phyloP scores from a whole-genome alignment of 1,140 invertebrate species.

The Leptopilina clavipes region DNA sequence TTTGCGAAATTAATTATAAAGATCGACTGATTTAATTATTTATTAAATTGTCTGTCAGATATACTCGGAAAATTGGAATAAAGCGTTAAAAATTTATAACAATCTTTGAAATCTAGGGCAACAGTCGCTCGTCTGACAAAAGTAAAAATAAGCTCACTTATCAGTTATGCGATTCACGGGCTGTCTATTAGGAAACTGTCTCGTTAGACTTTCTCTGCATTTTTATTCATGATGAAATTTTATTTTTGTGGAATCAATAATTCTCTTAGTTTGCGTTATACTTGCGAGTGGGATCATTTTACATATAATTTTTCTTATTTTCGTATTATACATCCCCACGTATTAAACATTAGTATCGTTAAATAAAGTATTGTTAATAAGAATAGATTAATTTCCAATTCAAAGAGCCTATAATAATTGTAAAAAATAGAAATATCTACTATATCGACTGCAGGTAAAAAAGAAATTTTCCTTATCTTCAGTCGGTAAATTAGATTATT shows the following conservation, averaged over 20 bases:
- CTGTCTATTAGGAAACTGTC: slow-evolving; percentile 23
- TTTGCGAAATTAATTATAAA: slow-evolving; percentile 2
- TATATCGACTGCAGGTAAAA: too few species aligned
- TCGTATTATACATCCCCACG: too few species aligned
- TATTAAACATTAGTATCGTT: too few species aligned
- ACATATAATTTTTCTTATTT: too few species aligned
- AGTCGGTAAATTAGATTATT: too few species aligned
- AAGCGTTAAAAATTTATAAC: neutral
- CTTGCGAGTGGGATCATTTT: neutral
- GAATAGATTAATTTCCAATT: too few species aligned
- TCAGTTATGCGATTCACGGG: slow-evolving; percentile 6
- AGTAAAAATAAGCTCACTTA: neutral
- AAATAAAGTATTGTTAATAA: too few species aligned
- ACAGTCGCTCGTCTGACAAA: neutral
- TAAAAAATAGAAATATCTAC: too few species aligned
- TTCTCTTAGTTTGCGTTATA: slow-evolving; percentile 36
- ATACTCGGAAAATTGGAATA: neutral
- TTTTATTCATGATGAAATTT: neutral
- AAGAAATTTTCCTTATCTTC: too few species aligned
- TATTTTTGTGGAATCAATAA: neutral
- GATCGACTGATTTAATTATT: neutral
- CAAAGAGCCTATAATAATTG: too few species aligned
- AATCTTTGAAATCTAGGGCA: neutral
- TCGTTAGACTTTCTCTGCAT: slow-evolving; percentile 10
- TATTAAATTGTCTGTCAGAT: neutral